Evolutionary conservation across 2,113 vertebrate species (phyloP), one percentile per base, ranked within the genome.

Genomic region (Lampris incognitus): DNA sequence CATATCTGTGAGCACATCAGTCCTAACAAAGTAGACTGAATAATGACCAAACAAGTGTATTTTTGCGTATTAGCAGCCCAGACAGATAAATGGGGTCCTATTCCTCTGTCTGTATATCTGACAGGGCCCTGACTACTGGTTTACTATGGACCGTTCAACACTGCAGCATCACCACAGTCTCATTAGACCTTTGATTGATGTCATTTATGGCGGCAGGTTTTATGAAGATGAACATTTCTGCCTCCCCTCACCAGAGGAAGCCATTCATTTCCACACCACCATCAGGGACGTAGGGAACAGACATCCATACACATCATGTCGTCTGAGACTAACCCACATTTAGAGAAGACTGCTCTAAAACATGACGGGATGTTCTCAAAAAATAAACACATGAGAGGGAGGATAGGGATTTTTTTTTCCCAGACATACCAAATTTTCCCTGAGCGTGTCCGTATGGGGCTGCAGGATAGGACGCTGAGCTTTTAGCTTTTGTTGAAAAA

Each of bases 331-430:
- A 58, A 83, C 68, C 8, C 57, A 52, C 66, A n/a, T 84, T 57
- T 66, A 60, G 52, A 76, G 56, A 63, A 55, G 61, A 58, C 10
- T 60, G 1, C 13, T 80, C 61, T 6, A 62, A 72, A 71, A 83
- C 8, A 9, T 76, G 84, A 69, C 85, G 69, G 72, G 82, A 87
- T 83, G 61, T 59, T 50, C 71, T 72, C 51, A 83, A 57, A 88
- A 87, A 76, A 85, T 84, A 90, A 90, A 89, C 77, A 85, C 67
- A 70, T 70, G 49, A 78, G 65, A 66, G 36, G 72, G 65, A 76
- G 67, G 60, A 70, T 88, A 78, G 46, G 10, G 59, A 3, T 63
- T 59, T 69, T 61, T 42, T 58, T 40, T 59, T 38, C 13, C 49
- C 44, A 24, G 58, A 55, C 46, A 63, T 63, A 71, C 13, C 67